Conservation (phyloP, 2,888 invertebrate genomes). For the Branchipolynoe longqiensis region DNA sequence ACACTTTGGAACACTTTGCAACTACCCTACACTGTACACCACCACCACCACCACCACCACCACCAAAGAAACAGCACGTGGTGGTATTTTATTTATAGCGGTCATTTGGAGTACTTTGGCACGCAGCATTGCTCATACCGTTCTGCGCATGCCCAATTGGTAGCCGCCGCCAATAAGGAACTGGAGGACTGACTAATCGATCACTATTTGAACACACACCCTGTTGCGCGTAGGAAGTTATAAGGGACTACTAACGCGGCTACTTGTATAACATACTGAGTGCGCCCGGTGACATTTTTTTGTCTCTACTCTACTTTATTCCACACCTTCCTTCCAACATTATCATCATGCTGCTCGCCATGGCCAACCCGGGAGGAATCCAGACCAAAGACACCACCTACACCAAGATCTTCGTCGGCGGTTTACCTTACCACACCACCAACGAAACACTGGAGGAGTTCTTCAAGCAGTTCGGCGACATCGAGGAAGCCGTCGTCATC, state of each 20-base stretch:
- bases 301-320: too few relatives aligned
- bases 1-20: too few relatives aligned
- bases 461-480: conserved; percentile 96
- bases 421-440: conserved; percentile 96
- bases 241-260: background rate
- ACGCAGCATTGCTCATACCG: too few relatives aligned
- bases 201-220: background rate
- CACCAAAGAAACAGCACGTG: too few relatives aligned
- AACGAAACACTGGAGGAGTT: conserved; percentile 96
- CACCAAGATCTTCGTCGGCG: conserved; percentile 97
- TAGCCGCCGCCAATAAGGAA: background rate
- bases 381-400: conserved; percentile 95
- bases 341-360: conserved; percentile 42
- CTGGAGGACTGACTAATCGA: background rate
- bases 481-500: conserved; percentile 97
- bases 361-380: conserved; percentile 58
- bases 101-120: too few relatives aligned
- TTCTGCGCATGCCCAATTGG: background rate
- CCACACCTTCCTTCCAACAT: background rate
- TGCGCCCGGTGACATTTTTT: too few relatives aligned
- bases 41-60: too few relatives aligned
- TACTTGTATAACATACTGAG: too few relatives aligned
- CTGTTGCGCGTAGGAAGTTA: background rate
- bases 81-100: too few relatives aligned
- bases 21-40: too few relatives aligned